Percentiles rank a stretch among this genome's conserved stretches.
These are phyloP conservation scores for Lycorma delicatula DNA, from an alignment of 1,140 invertebrate genomes.

Conservation along the genomic window DNA sequence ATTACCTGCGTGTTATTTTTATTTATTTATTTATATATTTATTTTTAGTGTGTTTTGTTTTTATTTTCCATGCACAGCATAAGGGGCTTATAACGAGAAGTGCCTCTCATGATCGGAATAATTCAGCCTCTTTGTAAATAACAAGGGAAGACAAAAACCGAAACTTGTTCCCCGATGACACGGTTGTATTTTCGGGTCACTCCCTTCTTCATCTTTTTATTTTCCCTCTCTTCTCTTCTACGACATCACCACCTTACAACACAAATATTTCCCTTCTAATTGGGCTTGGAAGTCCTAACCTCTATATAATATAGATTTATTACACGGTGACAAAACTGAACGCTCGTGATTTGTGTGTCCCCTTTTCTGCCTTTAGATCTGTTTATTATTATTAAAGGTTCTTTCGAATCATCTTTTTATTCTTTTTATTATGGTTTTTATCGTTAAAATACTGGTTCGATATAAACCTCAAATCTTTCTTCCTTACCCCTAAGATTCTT, in stretches of 20 bases:
- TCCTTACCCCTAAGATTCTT: too few species aligned
- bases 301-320: constrained; percentile 6
- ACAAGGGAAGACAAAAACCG: neutral
- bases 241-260: neutral
- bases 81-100: neutral
- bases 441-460: too few species aligned
- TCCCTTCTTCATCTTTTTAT: neutral
- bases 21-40: neutral
- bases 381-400: too few species aligned
- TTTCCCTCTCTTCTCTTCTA: too few species aligned
- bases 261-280: constrained; percentile 4
- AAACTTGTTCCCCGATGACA: neutral
- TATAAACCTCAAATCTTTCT: too few species aligned
- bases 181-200: neutral
- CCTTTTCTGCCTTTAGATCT: too few species aligned
- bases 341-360: too few species aligned
- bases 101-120: constrained; percentile 3
- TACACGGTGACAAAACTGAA: too few species aligned
- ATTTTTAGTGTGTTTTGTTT: neutral
- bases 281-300: neutral
- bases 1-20: neutral
- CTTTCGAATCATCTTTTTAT: too few species aligned
- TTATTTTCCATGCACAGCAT: neutral
- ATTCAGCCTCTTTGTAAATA: neutral
- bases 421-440: too few species aligned